Conservation (phyloP, 2,797 vertebrate genomes). For the Galago senegalensis region DNA sequence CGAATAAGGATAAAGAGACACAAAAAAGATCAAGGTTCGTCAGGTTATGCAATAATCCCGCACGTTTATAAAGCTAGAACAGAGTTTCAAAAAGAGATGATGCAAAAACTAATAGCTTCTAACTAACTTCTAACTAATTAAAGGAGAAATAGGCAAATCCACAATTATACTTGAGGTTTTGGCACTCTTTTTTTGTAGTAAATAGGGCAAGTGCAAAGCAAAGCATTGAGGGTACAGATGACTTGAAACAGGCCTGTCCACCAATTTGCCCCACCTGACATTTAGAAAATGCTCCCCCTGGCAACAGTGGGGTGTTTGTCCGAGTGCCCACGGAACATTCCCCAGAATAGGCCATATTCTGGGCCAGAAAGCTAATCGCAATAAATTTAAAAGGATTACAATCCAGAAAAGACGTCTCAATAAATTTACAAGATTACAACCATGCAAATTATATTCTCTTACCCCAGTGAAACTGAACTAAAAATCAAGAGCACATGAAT, state of each 20-base stretch:
- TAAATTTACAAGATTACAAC: constrained; percentile 28
- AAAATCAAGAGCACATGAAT: neutral
- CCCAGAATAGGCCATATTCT: neutral
- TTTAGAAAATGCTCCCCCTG: constrained; percentile 8
- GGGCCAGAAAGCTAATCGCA: neutral
- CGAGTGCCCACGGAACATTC: neutral
- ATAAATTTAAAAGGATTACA: constrained; percentile 34
- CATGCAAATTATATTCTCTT: neutral
- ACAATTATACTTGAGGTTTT: constrained; percentile 11
- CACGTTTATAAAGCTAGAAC: neutral
- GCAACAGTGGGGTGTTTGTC: neutral
- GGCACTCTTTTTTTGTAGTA: neutral
- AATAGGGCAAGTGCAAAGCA: neutral
- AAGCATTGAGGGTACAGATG: neutral
- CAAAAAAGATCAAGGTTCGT: constrained; percentile 6
- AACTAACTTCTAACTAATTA: neutral
- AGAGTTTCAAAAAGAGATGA: constrained; percentile 30
- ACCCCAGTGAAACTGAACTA: neutral
- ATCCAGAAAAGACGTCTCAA: neutral
- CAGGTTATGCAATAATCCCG: neutral
- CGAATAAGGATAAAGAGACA: neutral
- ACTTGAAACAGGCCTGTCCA: neutral
- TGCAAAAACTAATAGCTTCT: neutral
- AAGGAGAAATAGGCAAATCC: constrained; percentile 29
- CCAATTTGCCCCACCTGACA: neutral